Base-by-base conservation (phyloP, 2,888 invertebrate genomes). In the Chydorus sphaericus region DNA sequence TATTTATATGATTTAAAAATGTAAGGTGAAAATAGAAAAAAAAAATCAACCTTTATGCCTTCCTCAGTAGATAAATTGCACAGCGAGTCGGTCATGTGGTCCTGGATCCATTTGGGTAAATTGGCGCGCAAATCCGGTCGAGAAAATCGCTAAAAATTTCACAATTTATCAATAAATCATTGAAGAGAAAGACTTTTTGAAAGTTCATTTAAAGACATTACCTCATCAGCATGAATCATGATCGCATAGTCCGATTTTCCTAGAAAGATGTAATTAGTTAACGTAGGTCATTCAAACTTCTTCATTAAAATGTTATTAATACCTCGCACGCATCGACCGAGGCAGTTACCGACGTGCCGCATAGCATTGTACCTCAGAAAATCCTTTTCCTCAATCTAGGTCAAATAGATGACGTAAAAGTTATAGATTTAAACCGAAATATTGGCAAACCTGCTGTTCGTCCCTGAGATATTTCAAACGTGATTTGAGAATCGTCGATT, bases 171-270 rank as follows among this genome's bases (percentile, higher is more conserved):
- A 18, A 56, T 18, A 11, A n/a, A n/a, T n/a, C n/a, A n/a, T n/a
- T n/a, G n/a, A n/a, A n/a, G n/a, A n/a, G n/a, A n/a, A n/a, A n/a
- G n/a, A n/a, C n/a, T n/a, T n/a, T n/a, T n/a, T n/a, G n/a, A n/a
- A n/a, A n/a, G n/a, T n/a, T n/a, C n/a, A n/a, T 18, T 14, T 2
- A 18, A 38, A 49, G 7, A 50, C n/a, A 54, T 20, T n/a, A 81
- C 81, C 74, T 97, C 97, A 74, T 99, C 98, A n/a, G 98, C 98
- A 73, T 99, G 97, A 62, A 97, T 81, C 97, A 99, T 96, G 62
- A 98, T 91, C 66, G 98, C 98, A 70, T 99, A 99, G 75, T 99
- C 98, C 0, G 96, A 98, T 75, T 99, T 99, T 26, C 98, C n/a
- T n/a, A n/a, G n/a, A n/a, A n/a, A n/a, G n/a, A n/a, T n/a, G n/a